Evolutionary conservation across 2,113 vertebrate genomes (phyloP).

Genomic region (Bambusicola thoracicus): DNA sequence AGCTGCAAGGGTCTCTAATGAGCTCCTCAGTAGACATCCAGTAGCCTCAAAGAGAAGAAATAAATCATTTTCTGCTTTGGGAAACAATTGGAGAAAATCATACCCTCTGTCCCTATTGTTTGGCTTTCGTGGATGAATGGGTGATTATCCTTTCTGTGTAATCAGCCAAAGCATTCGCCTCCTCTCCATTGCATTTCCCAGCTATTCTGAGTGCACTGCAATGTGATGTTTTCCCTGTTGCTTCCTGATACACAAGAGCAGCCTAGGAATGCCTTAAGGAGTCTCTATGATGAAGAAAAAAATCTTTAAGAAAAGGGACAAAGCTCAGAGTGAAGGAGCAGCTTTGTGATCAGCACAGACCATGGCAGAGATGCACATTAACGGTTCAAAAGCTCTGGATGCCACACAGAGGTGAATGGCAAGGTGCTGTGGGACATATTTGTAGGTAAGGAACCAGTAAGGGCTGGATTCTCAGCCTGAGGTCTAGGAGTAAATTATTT

Average conservation of each 20-base stretch:
- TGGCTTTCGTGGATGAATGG: neutral
- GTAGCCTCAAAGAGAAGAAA: neutral
- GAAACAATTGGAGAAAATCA: neutral
- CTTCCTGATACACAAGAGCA: neutral
- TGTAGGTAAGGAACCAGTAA: neutral
- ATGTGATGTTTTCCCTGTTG: neutral
- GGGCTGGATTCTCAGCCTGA: neutral
- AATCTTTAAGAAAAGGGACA: neutral
- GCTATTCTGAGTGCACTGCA: neutral
- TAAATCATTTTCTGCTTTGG: neutral
- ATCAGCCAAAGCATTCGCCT: neutral
- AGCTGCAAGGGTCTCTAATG: neutral
- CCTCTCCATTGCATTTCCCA: neutral
- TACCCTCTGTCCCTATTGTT: neutral
- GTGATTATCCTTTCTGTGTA: neutral
- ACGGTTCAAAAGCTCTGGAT: neutral
- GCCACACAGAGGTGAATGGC: neutral
- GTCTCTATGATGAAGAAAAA: neutral
- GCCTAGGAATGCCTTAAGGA: neutral
- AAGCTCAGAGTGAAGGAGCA: neutral
- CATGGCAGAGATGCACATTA: neutral
- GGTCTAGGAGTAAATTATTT: neutral
- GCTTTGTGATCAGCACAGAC: neutral
- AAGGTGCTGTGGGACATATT: neutral
- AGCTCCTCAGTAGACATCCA: neutral